Evolutionary conservation across 2,888 invertebrate genomes (phyloP).

Genomic region (Volucella inflata): DNA sequence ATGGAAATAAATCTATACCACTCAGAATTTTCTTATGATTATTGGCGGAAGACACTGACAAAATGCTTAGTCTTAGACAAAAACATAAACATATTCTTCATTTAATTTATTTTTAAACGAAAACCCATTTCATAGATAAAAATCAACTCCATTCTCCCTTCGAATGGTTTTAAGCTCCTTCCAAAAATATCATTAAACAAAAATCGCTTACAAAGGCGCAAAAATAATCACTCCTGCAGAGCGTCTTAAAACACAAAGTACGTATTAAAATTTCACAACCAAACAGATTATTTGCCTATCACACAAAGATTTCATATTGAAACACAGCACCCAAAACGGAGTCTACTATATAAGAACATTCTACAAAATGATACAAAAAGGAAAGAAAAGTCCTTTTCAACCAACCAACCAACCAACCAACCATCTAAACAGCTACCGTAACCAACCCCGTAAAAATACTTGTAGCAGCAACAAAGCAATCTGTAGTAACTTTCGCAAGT

Average conservation of each 20-base stretch:
- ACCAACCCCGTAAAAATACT: not conserved
- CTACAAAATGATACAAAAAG: not conserved
- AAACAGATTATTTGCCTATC: constrained; percentile 2
- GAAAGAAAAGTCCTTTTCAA: not conserved
- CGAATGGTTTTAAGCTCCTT: too few relatives aligned
- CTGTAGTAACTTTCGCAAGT: constrained; percentile 19
- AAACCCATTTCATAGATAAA: too few relatives aligned
- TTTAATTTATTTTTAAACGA: too few relatives aligned
- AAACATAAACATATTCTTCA: too few relatives aligned
- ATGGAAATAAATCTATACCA: too few relatives aligned
- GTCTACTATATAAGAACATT: not conserved
- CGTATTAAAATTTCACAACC: constrained; percentile 14
- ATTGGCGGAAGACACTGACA: too few relatives aligned
- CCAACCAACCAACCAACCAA: not conserved
- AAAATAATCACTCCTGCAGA: not conserved
- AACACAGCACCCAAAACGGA: too few relatives aligned
- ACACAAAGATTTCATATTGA: not conserved
- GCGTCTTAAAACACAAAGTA: not conserved
- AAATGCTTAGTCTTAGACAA: too few relatives aligned
- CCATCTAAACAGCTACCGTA: not conserved
- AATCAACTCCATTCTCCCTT: too few relatives aligned
- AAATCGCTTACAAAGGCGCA: not conserved
- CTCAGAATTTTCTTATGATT: too few relatives aligned
- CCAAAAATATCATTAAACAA: not conserved
- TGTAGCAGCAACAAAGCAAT: not conserved